Evolutionary conservation across 2,888 invertebrate genomes (phyloP), one percentile per base, ranked within the genome.

Genomic region (Perithous albicinctus): DNA sequence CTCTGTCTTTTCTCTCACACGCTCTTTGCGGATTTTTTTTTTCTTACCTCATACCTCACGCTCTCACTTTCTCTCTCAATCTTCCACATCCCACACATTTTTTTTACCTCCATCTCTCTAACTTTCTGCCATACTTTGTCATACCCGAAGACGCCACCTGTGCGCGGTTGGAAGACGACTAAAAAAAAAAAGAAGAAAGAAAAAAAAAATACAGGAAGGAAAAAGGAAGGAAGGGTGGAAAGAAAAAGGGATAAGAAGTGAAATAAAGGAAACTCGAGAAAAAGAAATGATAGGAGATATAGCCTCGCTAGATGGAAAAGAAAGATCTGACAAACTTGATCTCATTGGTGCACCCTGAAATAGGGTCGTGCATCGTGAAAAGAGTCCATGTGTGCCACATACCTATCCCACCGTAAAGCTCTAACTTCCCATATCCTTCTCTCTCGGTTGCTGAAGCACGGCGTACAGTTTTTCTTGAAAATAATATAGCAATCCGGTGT

Each of bases 401-500:
- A 35, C 12, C 64, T 48, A 72, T 80, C 70, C 48, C 51, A 54
- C 23, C 41, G 18, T 43, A 66, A 59, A 74, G 76, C 76, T 73
- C 73, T 46, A 82, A 73, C 80, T 80, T 70, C 75, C 72, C 74
- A 64, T 79, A 54, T 69, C 35, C 69, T 61, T 66, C 69, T 64
- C 61, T 75, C 74, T 84, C 77, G 74, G 32, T 18, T 15, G 10
- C 32, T 7, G 15, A 15, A n/a, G 29, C 29, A 15, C 32, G 54
- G 54, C 48, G 56, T 73, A 70, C 77, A n/a, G 77, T 6, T 59
- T 73, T 59, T 48, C 73, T 76, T 41, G 67, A 72, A 85, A 85
- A 85, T 85, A 84, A 85, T 85, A 84, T 78, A 70, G 76, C 82
- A 80, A 80, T 83, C 82, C 69, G 69, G 63, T n/a, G n/a, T n/a